A percentile compares a stretch with the other conserved stretches of the same genome.
Conservation (phyloP, 2,888 invertebrate species). For the Aphodius granarius region DNA sequence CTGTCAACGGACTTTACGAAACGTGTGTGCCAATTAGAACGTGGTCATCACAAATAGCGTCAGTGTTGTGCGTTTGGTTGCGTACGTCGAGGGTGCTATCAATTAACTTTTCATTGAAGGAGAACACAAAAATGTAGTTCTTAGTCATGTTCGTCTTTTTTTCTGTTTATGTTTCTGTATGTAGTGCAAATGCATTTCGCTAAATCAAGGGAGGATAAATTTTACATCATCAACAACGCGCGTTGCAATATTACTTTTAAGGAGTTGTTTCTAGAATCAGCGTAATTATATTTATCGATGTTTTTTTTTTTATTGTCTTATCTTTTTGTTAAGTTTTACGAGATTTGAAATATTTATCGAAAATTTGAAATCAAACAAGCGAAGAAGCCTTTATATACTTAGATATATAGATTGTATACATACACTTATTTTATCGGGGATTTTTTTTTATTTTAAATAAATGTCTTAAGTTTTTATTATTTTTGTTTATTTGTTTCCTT, state of each 20-base stretch:
- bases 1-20: conserved; percentile 7
- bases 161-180: conserved; percentile 4
- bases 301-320: conserved; percentile 7
- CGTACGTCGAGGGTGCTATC: not conserved
- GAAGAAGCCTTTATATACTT: not conserved
- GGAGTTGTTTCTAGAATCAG: not conserved
- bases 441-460: conserved; percentile 9
- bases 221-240: not conserved
- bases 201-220: not conserved
- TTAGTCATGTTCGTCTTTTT: conserved; percentile 10
- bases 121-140: not conserved
- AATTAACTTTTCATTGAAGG: not conserved
- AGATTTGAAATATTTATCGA: conserved; percentile 7
- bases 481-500: conserved; percentile 18
- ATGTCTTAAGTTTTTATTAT: conserved; percentile 11
- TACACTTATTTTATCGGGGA: conserved; percentile 1
- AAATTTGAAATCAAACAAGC: not conserved
- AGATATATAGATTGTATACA: conserved; percentile 1
- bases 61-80: not conserved
- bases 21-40: conserved; percentile 26
- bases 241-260: not conserved
- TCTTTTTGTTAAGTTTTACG: conserved; percentile 11
- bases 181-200: conserved; percentile 3
- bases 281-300: conserved; percentile 2
- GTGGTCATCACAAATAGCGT: conserved; percentile 28